Evolutionary conservation across 2,797 vertebrate species (phyloP).

Genomic region (Protosalanx chinensis): DNA sequence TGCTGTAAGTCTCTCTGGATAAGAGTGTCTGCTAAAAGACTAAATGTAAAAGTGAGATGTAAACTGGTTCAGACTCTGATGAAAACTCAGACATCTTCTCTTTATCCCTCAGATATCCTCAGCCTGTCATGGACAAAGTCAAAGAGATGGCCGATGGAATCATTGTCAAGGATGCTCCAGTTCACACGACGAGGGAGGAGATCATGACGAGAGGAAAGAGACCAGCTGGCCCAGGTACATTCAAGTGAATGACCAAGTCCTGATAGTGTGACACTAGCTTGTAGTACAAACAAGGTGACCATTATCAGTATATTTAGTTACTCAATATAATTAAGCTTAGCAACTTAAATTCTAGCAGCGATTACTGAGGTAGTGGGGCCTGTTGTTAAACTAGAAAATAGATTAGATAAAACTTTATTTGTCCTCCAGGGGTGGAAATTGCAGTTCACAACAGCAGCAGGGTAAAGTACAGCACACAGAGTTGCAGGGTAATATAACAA

Average conservation of each 20-base stretch:
- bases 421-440: too few species aligned
- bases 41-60: too few species aligned
- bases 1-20: too few species aligned
- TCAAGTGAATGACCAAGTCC: neutral
- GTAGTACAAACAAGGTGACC: neutral
- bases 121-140: constrained; percentile 88
- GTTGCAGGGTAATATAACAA: too few species aligned
- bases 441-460: too few species aligned
- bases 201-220: constrained; percentile 86
- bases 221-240: constrained; percentile 76
- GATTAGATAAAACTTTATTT: too few species aligned
- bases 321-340: neutral
- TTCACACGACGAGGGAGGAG: constrained; percentile 83
- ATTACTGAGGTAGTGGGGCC: neutral
- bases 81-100: neutral
- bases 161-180: constrained; percentile 76
- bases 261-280: neutral
- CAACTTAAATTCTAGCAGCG: neutral
- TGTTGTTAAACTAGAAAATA: neutral
- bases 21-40: too few species aligned
- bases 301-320: neutral
- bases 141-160: constrained; percentile 92
- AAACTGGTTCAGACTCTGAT: neutral
- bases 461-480: too few species aligned
- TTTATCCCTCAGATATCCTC: constrained; percentile 78